Evolutionary conservation across 1,140 invertebrate genomes (phyloP), one percentile per base, ranked within the genome.

Genomic region (Copidosoma floridanum): DNA sequence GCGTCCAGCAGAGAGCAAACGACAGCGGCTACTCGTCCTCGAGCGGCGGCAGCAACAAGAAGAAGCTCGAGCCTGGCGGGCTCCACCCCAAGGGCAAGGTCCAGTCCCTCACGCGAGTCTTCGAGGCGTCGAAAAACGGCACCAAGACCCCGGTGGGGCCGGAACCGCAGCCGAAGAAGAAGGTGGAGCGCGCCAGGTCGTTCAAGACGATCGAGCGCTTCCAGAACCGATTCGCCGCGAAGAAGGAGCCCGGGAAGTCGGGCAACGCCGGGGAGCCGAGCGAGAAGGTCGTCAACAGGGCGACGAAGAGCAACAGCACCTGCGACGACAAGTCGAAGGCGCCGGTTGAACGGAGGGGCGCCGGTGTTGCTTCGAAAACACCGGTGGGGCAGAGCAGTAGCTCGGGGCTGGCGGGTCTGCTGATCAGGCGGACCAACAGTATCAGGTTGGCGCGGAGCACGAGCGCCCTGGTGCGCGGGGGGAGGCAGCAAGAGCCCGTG

Each of bases 361-460:
- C 67, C 2, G 62, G 48, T 2, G 26, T 47, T 1, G 58, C 61
- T 5, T 20, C 51, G 1, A 65, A 48, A 14, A 11, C 27, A 2
- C 29, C 26, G 21, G 7, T 21, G 2, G 24, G 14, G 12, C 32
- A 23, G 18, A 21, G 43, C 3, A 16, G 21, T 1, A 52, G 23
- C 14, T 18, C 35, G 2, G 69, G 68, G 6, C 67, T 80, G 16
- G 74, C 74, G 10, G 78, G 73, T 58, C 62, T 78, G 57, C 64
- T 82, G 41, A 87, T 89, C 60, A 78, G 88, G 7, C 76, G 87
- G 38, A 87, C 88, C 1, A 85, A 89, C 65, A 89, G 87, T 64
- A 88, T 87, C 1, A 90, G 89, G 71, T 69, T 90, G 14, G 84
- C 85, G 0, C 80, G 86, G 52, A 89, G 86, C 65, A 87, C 73